Conservation (phyloP, 2,888 invertebrate genomes). For the Pyrochroa serraticornis region DNA sequence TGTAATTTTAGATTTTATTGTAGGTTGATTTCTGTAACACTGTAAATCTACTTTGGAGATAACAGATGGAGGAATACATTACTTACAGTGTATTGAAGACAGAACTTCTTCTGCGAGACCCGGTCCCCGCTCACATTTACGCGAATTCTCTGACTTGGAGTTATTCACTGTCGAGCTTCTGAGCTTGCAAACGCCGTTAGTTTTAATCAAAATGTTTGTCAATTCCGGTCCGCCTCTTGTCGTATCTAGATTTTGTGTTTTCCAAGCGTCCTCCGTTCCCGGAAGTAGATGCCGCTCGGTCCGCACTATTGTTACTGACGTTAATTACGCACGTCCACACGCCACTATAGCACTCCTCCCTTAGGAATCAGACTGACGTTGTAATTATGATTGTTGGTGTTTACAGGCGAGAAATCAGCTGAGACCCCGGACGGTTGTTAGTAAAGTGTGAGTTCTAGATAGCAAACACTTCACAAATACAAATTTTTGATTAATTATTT, state of each 20-base stretch:
- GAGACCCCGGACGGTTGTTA: no score
- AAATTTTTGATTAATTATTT: no score
- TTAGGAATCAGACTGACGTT: conserved; percentile 11
- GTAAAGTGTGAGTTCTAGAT: no score
- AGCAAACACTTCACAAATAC: no score
- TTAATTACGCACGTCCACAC: conserved; percentile 21
- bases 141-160: no score
- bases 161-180: not conserved
- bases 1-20: no score
- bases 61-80: no score
- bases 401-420: conserved; percentile 1
- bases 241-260: conserved; percentile 25
- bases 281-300: conserved; percentile 16
- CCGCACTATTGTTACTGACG: conserved; percentile 17
- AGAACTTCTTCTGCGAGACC: no score
- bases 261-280: conserved; percentile 11
- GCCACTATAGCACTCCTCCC: not conserved
- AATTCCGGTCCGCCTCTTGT: conserved; percentile 30
- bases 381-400: conserved; percentile 23
- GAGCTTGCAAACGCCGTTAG: conserved; percentile 24
- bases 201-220: conserved; percentile 37
- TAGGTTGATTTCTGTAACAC: no score
- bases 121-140: no score
- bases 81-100: no score
- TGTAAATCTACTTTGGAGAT: no score